These are phyloP conservation scores for Athrips mouffetella DNA, from an alignment of 2,888 invertebrate species.

Conservation along the genomic window DNA sequence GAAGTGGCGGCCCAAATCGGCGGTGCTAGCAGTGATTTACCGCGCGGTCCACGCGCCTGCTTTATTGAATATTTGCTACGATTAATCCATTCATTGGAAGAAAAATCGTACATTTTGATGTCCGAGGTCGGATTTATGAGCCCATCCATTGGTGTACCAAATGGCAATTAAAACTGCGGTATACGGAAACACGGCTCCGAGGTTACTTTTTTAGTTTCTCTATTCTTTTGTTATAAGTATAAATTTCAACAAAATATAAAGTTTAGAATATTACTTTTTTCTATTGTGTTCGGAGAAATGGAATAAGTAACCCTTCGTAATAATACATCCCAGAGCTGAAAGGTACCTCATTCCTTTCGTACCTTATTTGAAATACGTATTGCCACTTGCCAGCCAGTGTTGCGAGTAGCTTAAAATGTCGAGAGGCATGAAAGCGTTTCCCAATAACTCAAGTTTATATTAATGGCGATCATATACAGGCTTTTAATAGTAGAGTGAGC, in stretches of 20 bases:
- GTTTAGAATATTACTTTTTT: no score
- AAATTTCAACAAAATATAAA: no score
- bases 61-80: slow-evolving; percentile 74
- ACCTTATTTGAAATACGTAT: no score
- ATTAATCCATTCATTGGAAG: slow-evolving; percentile 61
- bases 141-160: slow-evolving; percentile 59
- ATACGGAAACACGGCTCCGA: neutral
- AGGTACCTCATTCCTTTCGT: no score
- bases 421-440: slow-evolving; percentile 5
- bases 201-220: neutral
- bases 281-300: no score
- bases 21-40: slow-evolving; percentile 61
- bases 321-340: no score
- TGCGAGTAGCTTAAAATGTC: neutral
- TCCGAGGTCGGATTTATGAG: slow-evolving; percentile 59
- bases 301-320: no score
- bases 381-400: no score
- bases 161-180: slow-evolving; percentile 55
- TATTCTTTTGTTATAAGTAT: neutral
- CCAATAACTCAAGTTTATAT: slow-evolving; percentile 20
- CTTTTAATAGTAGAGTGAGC: slow-evolving; percentile 30
- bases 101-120: slow-evolving; percentile 70
- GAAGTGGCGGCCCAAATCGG: slow-evolving; percentile 46
- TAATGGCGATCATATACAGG: slow-evolving; percentile 27
- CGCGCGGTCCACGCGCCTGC: slow-evolving; percentile 40